Base-by-base conservation (phyloP, 1,140 invertebrate genomes). In the Calycopis cecrops region DNA sequence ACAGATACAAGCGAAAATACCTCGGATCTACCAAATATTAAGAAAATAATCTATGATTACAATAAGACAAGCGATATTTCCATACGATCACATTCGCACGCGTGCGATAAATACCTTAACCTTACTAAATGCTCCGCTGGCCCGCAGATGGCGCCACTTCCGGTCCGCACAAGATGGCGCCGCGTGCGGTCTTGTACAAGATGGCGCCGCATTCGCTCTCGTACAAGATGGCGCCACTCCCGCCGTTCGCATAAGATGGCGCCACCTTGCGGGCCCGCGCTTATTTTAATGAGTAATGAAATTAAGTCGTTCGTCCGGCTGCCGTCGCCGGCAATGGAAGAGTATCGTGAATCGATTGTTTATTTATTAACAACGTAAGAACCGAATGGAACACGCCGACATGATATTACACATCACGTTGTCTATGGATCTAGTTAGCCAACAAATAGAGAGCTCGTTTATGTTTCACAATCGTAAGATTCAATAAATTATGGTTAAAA, bases 51-150 rank as follows among this genome's bases (percentile, higher is more conserved):
- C 71, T 78, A 82, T 68, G 69, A 72, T 77, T 73, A 78, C 48
- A 59, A 64, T 69, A 76, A 65, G 62, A 70, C 69, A 75, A 80
- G 77, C 79, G 74, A 82, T 73, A 75, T 76, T 71, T 71, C 40
- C 59, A 67, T 75, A 70, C 71, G 76, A 81, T 80, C 80, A 84
- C 78, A 79, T 74, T 73, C 71, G 71, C 76, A 62, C 62, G 28
- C 48, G 38, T 62, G 75, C 73, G 71, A 69, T 71, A 73, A 61
- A 73, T 55, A 76, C 67, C 73, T 79, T 82, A 84, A 67, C 59
- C 59, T 57, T 76, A 80, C 62, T 82, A 81, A 82, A 82, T 80
- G 77, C 79, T 69, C 65, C 62, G 63, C 55, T 67, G 65, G 56
- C 40, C 21, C 66, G 55, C 57, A 28, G 33, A 28, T 28, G 21